Base-by-base conservation (phyloP, 2,888 invertebrate genomes). In the Eupeodes latifasciatus region DNA sequence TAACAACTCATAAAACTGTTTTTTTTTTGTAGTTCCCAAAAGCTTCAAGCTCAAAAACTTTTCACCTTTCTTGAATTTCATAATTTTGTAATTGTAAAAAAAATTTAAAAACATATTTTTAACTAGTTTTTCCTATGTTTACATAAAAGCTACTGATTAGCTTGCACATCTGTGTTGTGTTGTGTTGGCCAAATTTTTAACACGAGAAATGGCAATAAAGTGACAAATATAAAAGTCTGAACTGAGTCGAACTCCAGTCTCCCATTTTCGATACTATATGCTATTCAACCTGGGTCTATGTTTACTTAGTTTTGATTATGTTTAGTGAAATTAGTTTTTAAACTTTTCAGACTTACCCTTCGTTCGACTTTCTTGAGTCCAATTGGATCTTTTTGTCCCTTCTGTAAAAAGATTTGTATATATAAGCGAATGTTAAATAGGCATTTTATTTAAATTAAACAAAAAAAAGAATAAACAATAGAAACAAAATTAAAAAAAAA, bases 311-410 rank as follows among this genome's bases (percentile, higher is more conserved):
- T 44, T 59, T 19, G 10, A 12, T 14, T 34, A 5, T 19, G 16
- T 6, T 44, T 0, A 19, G 47, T 59, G n/a, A 5, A 6, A 10
- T 10, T 10, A 72, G n/a, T 19, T n/a, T 16, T 16, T 2, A 11
- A 51, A 3, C 14, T 7, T 10, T 14, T 34, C 36, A 53, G 14
- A 86, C 90, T 89, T 90, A 92, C 92, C 90, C 91, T 92, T 19
- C 91, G 91, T 27, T 92, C 93, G 1, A 90, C 77, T 67, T 92
- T 92, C 72, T 92, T 92, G 0, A 92, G 83, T 9, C 90, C 91
- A 53, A 91, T 90, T 89, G 92, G 91, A 10, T 92, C 92, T 16
- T 85, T 72, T 53, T 89, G 76, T 72, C 90, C 91, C 89, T 91
- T 91, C 92, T 93, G 89, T 40, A 79, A 77, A n/a, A 59, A 34